A percentile compares a stretch with the other conserved stretches of the same genome.
Conservation (phyloP, 2,888 invertebrate species). For the Laspeyria flexula region DNA sequence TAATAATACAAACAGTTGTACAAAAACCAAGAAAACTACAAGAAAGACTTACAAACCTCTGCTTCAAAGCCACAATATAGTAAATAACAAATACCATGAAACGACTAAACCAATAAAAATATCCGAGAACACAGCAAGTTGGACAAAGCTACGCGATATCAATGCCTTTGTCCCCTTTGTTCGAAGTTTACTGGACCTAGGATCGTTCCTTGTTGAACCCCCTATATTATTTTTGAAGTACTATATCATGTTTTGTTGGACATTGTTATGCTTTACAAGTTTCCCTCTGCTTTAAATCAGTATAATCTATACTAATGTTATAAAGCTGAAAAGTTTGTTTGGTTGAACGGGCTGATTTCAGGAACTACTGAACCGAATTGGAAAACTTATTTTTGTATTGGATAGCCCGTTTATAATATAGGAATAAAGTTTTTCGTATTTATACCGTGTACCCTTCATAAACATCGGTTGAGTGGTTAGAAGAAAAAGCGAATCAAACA, state of each 20-base stretch:
- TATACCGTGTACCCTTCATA: too few species aligned
- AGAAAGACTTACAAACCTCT: not conserved
- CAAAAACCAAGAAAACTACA: not conserved
- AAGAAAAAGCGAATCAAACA: too few species aligned
- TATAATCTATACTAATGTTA: too few species aligned
- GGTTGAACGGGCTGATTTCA: too few species aligned
- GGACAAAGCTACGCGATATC: conserved; percentile 40
- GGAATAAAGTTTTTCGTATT: too few species aligned
- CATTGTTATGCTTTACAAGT: not conserved
- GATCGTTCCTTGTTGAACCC: conserved; percentile 39
- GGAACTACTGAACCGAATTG: too few species aligned
- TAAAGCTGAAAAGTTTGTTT: too few species aligned
- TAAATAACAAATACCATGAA: conserved; percentile 24
- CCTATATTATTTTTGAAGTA: conserved; percentile 24
- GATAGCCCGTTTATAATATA: too few species aligned
- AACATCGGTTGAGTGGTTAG: too few species aligned
- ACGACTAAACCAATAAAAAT: conserved; percentile 42
- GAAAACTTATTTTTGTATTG: too few species aligned
- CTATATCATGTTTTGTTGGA: not conserved
- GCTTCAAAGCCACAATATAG: conserved; percentile 7
- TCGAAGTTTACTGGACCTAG: conserved; percentile 42
- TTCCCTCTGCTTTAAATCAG: too few species aligned
- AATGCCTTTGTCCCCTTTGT: conserved; percentile 49
- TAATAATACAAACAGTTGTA: too few species aligned
- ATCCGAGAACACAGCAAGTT: conserved; percentile 24